phyloP scores from a whole-genome alignment of 2,113 vertebrate genomes.

The Psittacula cyanocephala region DNA sequence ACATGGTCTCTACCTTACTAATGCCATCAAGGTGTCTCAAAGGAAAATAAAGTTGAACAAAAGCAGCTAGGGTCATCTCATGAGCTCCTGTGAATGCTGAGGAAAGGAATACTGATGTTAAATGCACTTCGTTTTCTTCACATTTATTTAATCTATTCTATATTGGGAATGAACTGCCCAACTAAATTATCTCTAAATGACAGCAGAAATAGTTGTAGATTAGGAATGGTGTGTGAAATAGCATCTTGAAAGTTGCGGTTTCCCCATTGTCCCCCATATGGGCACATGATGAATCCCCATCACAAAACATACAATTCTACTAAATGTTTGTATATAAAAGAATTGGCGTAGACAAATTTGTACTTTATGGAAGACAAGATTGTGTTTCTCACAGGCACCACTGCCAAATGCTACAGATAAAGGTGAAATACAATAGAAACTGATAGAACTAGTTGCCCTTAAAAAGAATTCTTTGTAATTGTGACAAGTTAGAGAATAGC shows the following conservation, averaged over 20 bases:
- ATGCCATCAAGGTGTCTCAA: neutral
- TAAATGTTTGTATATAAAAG: neutral
- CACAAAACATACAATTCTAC: neutral
- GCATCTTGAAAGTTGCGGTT: neutral
- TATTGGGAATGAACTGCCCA: neutral
- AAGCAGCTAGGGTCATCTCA: neutral
- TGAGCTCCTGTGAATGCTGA: neutral
- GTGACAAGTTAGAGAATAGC: neutral
- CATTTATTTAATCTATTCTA: neutral
- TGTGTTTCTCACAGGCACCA: neutral
- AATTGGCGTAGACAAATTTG: neutral
- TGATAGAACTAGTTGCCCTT: neutral
- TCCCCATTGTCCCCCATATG: neutral
- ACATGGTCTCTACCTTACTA: neutral
- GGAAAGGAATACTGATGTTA: neutral
- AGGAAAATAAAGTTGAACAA: neutral
- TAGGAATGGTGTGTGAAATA: neutral
- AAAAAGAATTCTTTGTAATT: neutral
- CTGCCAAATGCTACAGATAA: neutral
- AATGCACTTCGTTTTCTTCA: neutral
- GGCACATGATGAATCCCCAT: neutral
- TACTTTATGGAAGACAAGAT: neutral
- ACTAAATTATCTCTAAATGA: neutral
- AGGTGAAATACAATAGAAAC: neutral
- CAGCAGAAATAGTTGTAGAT: neutral